Conservation (phyloP, 2,888 invertebrate species). For the Netelia inedita region DNA sequence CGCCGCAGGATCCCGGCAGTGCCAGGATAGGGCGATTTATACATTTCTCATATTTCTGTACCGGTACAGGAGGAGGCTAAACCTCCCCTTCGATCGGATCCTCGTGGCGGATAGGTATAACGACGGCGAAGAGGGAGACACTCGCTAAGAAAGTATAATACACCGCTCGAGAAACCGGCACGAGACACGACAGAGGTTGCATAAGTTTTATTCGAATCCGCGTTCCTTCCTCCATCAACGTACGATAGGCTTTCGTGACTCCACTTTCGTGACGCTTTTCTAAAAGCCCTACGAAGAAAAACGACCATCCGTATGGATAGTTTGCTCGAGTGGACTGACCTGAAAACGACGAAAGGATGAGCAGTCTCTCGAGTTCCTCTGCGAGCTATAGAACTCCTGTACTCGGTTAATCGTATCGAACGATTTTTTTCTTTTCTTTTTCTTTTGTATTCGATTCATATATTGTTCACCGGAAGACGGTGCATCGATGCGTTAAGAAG, state of each 20-base stretch:
- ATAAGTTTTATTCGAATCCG: slow-evolving; percentile 57
- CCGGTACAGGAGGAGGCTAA: slow-evolving; percentile 18
- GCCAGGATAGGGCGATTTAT: slow-evolving; percentile 60
- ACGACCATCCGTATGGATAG: slow-evolving; percentile 44
- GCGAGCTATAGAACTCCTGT: slow-evolving; percentile 17
- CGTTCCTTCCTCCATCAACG: neutral
- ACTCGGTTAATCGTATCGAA: neutral
- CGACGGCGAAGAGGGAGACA: neutral
- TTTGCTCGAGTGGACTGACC: slow-evolving; percentile 58
- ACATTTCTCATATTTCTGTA: slow-evolving; percentile 21
- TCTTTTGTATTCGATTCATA: neutral
- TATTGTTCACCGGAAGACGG: slow-evolving; percentile 18
- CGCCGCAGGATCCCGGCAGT: slow-evolving; percentile 65
- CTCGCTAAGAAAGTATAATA: slow-evolving; percentile 18
- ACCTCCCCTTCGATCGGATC: slow-evolving; percentile 30
- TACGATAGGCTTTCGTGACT: slow-evolving; percentile 58
- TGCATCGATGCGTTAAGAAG: slow-evolving; percentile 18
- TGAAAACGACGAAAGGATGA: slow-evolving; percentile 31
- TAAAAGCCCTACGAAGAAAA: slow-evolving; percentile 34
- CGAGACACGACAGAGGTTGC: slow-evolving; percentile 53
- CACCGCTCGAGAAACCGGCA: neutral
- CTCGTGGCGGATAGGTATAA: slow-evolving; percentile 1
- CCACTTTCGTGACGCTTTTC: slow-evolving; percentile 59
- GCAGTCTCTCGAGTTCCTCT: slow-evolving; percentile 32
- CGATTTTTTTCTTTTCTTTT: neutral